Base-by-base conservation (phyloP, 2,888 invertebrate genomes). In the Agriopis marginaria region DNA sequence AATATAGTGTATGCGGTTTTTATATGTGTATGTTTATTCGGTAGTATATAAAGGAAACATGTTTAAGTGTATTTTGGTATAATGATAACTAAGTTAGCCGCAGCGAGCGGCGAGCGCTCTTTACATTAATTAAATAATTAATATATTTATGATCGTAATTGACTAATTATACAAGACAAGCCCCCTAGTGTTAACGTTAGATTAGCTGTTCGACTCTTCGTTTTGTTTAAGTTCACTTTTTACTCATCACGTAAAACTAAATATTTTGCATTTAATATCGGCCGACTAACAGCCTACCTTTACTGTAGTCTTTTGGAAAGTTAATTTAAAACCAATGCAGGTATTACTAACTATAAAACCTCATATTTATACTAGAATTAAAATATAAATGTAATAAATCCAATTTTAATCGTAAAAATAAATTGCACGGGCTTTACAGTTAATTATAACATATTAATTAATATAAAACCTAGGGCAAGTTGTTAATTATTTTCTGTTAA, bases 401-500 rank as follows among this genome's bases (percentile, higher is more conserved):
- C 90, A 89, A 70, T 86, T 87, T 87, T 89, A 89, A 90, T 88
- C 87, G 88, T 93, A 89, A 91, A 58, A 89, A 89, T 91, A 87
- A 91, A 91, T 86, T 91, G 93, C 93, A 92, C 94, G 91, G 93
- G 93, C 93, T 92, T 93, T 92, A 93, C 92, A 91, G 85, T 90
- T 93, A 93, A 93, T 92, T 90, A 89, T 93, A 93, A 93, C 89
- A 91, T 75, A 74, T 92, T 92, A 93, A 93, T 93, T 91, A 92
- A 90, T 90, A 92, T 90, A 90, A 91, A 90, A 90, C 84, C 85
- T 94, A 94, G 93, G 93, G 91, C 94, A 94, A 95, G 95, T 95
- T 95, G 95, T 95, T 95, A 95, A 95, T 95, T 95, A 95, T 95
- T 95, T 95, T 94, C 95, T 95, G 94, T 95, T 95, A 94, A 83